Conservation (phyloP, 2,797 vertebrate genomes). For the Chelidonichthys spinosus region DNA sequence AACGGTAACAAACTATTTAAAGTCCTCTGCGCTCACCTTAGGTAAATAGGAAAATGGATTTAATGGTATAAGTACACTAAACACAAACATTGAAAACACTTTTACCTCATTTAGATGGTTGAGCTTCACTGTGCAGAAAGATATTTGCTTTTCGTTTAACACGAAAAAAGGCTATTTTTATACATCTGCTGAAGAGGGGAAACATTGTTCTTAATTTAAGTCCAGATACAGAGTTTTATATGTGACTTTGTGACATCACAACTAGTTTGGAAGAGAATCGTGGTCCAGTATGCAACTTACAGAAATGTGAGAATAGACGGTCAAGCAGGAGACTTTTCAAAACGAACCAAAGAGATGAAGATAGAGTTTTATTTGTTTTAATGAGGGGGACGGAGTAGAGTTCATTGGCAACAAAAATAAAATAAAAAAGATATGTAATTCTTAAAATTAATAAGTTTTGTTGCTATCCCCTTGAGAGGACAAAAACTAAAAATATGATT, state of each 20-base stretch:
- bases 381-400: neutral
- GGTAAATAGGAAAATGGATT: conserved; percentile 21
- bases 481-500: neutral
- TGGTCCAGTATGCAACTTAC: neutral
- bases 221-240: too few relatives aligned
- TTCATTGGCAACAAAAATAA: neutral
- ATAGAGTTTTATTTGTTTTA: neutral
- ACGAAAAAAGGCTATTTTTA: too few relatives aligned
- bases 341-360: neutral
- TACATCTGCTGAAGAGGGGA: neutral
- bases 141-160: too few relatives aligned
- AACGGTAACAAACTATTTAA: conserved; percentile 16
- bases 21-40: neutral
- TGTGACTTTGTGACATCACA: neutral
- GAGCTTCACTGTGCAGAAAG: neutral
- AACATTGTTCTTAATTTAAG: too few relatives aligned
- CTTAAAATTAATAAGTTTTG: neutral
- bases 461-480: neutral
- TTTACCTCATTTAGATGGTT: neutral
- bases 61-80: conserved; percentile 11
- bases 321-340: neutral
- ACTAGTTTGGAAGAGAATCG: neutral
- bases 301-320: neutral
- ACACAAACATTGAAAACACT: neutral
- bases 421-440: too few relatives aligned